Evolutionary conservation across 1,140 invertebrate species (phyloP).

Genomic region (Alviniconcha marisindica): DNA sequence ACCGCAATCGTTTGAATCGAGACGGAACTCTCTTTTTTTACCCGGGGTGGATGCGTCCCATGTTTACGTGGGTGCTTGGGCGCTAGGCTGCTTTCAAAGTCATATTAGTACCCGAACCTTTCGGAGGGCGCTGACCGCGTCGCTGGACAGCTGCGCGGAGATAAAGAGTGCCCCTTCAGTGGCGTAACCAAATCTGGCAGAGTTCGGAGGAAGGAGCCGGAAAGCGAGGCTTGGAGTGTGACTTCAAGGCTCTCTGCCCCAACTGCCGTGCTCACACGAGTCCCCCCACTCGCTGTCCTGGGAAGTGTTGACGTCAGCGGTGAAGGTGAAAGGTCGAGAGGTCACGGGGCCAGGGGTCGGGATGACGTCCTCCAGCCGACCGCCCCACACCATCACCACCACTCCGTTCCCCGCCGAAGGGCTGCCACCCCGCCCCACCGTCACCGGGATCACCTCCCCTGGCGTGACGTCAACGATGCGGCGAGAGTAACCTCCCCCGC

Average conservation of each 20-base stretch:
- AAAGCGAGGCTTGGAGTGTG: too few relatives aligned
- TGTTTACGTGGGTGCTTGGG: too few relatives aligned
- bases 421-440: slow-evolving; percentile 35
- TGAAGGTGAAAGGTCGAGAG: slow-evolving; percentile 24
- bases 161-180: too few relatives aligned
- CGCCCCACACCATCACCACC: slow-evolving; percentile 47
- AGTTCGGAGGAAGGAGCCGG: too few relatives aligned
- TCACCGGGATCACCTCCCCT: slow-evolving; percentile 34
- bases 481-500: slow-evolving; percentile 47
- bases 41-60: too few relatives aligned
- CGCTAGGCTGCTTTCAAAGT: too few relatives aligned
- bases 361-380: slow-evolving; percentile 34
- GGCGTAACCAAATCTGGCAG: too few relatives aligned
- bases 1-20: too few relatives aligned
- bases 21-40: too few relatives aligned
- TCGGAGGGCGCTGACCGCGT: too few relatives aligned
- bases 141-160: too few relatives aligned
- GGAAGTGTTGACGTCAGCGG: neutral
- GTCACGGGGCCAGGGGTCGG: neutral
- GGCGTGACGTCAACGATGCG: slow-evolving; percentile 35
- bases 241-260: neutral
- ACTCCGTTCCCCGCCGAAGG: slow-evolving; percentile 42
- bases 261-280: neutral
- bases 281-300: neutral
- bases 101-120: too few relatives aligned